Conservation (phyloP, 2,888 invertebrate species). For the Nezara viridula region DNA sequence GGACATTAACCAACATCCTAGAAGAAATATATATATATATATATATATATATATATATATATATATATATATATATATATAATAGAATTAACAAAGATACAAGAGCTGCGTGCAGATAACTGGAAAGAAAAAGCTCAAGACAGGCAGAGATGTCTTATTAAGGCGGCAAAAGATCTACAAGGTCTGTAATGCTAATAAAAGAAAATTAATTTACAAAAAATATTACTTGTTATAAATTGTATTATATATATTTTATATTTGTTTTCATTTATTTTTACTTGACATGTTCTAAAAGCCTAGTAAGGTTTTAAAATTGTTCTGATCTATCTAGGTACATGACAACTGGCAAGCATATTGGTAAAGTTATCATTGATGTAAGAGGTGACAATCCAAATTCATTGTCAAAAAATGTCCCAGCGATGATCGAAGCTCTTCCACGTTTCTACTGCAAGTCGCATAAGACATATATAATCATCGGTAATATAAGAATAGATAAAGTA, state of each 20-base stretch:
- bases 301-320: neutral
- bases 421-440: slow-evolving; percentile 71
- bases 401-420: slow-evolving; percentile 66
- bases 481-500: neutral
- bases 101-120: too few relatives aligned
- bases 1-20: too few relatives aligned
- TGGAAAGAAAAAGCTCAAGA: too few relatives aligned
- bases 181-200: too few relatives aligned
- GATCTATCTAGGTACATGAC: slow-evolving; percentile 70
- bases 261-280: neutral
- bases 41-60: too few relatives aligned
- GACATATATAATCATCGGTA: slow-evolving; percentile 74
- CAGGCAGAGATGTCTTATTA: too few relatives aligned
- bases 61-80: too few relatives aligned
- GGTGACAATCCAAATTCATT: slow-evolving; percentile 67
- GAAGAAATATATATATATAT: too few relatives aligned
- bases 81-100: too few relatives aligned
- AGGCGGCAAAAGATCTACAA: too few relatives aligned
- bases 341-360: slow-evolving; percentile 85
- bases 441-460: slow-evolving; percentile 71
- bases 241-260: neutral
- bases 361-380: slow-evolving; percentile 75
- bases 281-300: neutral
- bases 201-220: too few relatives aligned
- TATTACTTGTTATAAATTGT: too few relatives aligned